A percentile compares a stretch with the other conserved stretches of the same genome.
These are phyloP conservation scores for Neomicropteryx cornuta DNA, from an alignment of 1,140 invertebrate species.

Conservation along the genomic window DNA sequence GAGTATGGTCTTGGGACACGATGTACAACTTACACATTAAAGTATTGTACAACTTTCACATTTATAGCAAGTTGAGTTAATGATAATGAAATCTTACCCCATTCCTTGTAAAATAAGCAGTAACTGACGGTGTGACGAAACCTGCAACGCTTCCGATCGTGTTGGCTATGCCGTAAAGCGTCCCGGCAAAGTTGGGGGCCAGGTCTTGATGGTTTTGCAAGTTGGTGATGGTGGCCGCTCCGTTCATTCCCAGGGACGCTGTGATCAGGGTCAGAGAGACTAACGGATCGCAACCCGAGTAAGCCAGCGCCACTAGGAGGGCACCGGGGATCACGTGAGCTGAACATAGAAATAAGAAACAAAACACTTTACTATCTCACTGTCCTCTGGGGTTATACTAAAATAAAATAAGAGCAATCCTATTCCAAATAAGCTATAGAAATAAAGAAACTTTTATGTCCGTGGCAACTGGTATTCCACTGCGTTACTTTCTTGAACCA, in stretches of 20 bases:
- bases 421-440: not conserved
- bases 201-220: slow-evolving; percentile 78
- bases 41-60: not conserved
- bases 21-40: not conserved
- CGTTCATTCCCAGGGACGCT: slow-evolving; percentile 67
- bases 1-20: not conserved
- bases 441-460: not conserved
- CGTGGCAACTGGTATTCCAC: too few species aligned
- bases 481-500: too few species aligned
- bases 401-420: not conserved
- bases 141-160: slow-evolving; percentile 61
- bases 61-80: slow-evolving; percentile 4
- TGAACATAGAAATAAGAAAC: slow-evolving; percentile 48
- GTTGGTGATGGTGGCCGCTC: slow-evolving; percentile 72
- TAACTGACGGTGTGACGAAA: slow-evolving; percentile 59
- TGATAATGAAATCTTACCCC: slow-evolving; percentile 37
- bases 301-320: slow-evolving; percentile 51
- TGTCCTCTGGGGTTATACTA: not conserved
- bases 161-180: slow-evolving; percentile 63
- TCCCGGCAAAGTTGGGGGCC: slow-evolving; percentile 66
- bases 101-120: slow-evolving; percentile 52
- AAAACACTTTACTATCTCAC: too few species aligned
- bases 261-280: slow-evolving; percentile 56
- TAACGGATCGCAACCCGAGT: slow-evolving; percentile 51
- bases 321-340: slow-evolving; percentile 60